These are phyloP conservation scores for Oscheius onirici DNA, from an alignment of 2,888 invertebrate species.

Conservation along the genomic window DNA sequence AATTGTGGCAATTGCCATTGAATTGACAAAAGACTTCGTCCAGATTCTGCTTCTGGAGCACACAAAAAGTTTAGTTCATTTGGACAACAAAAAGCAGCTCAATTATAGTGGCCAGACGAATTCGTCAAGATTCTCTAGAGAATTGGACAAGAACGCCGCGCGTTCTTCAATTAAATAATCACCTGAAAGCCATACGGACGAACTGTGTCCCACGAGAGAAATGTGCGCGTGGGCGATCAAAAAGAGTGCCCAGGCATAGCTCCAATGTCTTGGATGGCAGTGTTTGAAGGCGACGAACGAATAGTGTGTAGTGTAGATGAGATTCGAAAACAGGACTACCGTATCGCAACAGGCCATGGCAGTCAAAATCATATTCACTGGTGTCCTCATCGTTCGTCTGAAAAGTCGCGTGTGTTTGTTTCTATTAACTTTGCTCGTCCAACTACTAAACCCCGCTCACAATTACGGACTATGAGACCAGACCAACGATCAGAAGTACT, in stretches of 20 bases:
- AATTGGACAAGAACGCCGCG: neutral
- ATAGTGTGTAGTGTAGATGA: conserved; percentile 70
- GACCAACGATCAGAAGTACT: neutral
- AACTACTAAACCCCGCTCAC: neutral
- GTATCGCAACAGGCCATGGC: conserved; percentile 71
- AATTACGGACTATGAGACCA: too few species aligned
- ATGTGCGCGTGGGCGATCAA: conserved; percentile 69
- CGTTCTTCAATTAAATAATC: conserved; percentile 1
- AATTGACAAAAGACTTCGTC: conserved; percentile 2
- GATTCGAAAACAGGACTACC: conserved; percentile 69
- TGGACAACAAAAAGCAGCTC: too few species aligned
- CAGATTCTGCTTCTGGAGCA: neutral
- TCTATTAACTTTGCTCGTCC: neutral
- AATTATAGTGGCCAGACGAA: neutral
- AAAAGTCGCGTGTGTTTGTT: conserved; percentile 47
- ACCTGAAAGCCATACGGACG: conserved; percentile 70
- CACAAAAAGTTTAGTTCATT: neutral
- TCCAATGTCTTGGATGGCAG: conserved; percentile 62
- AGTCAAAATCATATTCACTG: conserved; percentile 70
- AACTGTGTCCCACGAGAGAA: conserved; percentile 67
- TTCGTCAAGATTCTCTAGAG: conserved; percentile 19
- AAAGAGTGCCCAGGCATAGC: conserved; percentile 70
- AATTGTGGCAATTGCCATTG: conserved; percentile 30
- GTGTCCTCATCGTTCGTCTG: conserved; percentile 69
- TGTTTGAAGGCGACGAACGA: conserved; percentile 67